Evolutionary conservation across 2,797 vertebrate species (phyloP).

Genomic region (Macropodus opercularis): DNA sequence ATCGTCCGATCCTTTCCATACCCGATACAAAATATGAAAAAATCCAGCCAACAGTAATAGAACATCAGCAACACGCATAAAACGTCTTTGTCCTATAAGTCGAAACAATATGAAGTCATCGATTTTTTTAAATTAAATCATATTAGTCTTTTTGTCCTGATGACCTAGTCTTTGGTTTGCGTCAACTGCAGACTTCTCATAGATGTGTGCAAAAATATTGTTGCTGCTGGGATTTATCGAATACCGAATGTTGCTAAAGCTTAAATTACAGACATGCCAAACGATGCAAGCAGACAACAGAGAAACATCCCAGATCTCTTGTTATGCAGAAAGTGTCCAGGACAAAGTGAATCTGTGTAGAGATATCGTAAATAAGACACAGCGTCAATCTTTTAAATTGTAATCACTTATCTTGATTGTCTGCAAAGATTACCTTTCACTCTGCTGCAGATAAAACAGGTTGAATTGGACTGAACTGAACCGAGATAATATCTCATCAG

Average conservation of each 20-base stretch:
- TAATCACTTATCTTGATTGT: constrained; percentile 42
- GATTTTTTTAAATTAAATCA: no score
- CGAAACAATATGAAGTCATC: no score
- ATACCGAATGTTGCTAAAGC: not conserved
- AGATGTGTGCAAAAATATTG: no score
- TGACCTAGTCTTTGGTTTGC: no score
- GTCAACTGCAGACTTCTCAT: no score
- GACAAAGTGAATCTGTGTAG: constrained; percentile 6
- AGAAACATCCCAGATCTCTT: not conserved
- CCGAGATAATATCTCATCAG: constrained; percentile 49
- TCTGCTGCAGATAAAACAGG: constrained; percentile 9
- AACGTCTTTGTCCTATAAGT: no score
- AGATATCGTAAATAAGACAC: constrained; percentile 40
- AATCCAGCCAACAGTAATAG: no score
- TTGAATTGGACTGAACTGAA: constrained; percentile 39
- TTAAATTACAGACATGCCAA: not conserved
- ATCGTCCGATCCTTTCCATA: not conserved
- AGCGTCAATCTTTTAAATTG: constrained; percentile 19
- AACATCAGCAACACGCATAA: no score
- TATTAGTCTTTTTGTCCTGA: no score
- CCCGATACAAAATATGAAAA: no score
- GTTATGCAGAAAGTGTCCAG: not conserved
- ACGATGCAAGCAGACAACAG: not conserved
- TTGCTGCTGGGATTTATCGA: no score
- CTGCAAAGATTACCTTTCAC: constrained; percentile 39